Conservation (phyloP, 1,140 invertebrate genomes). For the Ctenoplectra terminalis region DNA sequence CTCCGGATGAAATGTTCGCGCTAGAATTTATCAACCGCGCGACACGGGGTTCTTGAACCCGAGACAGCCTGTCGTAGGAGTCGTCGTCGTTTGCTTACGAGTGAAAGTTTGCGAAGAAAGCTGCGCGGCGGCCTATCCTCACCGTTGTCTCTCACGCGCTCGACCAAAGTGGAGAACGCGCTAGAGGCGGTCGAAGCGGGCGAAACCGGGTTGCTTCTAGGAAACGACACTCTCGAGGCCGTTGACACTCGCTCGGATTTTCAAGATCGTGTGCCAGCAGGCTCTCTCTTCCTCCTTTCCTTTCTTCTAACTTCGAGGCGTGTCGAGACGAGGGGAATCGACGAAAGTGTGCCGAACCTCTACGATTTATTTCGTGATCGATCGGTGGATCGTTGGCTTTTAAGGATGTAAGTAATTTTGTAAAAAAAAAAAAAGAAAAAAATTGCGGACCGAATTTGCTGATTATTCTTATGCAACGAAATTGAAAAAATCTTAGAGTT, state of each 20-base stretch:
- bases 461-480: too few relatives aligned
- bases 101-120: constrained; percentile 80
- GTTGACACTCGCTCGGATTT: constrained; percentile 69
- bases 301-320: neutral
- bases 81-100: constrained; percentile 35
- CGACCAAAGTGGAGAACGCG: constrained; percentile 9
- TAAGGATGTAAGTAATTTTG: too few relatives aligned
- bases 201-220: constrained; percentile 45
- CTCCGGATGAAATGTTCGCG: constrained; percentile 35
- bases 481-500: too few relatives aligned
- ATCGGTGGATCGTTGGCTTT: neutral
- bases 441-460: too few relatives aligned
- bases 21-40: constrained; percentile 11
- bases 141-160: neutral
- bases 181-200: neutral
- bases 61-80: constrained; percentile 47
- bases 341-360: neutral
- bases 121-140: constrained; percentile 45
- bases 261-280: constrained; percentile 60
- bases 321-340: neutral
- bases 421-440: too few relatives aligned
- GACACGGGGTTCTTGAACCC: constrained; percentile 71
- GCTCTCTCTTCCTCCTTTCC: constrained; percentile 3
- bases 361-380: neutral
- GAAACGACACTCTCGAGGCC: constrained; percentile 57